Evolutionary conservation across 2,888 invertebrate species (phyloP).

Genomic region (Patella depressa): DNA sequence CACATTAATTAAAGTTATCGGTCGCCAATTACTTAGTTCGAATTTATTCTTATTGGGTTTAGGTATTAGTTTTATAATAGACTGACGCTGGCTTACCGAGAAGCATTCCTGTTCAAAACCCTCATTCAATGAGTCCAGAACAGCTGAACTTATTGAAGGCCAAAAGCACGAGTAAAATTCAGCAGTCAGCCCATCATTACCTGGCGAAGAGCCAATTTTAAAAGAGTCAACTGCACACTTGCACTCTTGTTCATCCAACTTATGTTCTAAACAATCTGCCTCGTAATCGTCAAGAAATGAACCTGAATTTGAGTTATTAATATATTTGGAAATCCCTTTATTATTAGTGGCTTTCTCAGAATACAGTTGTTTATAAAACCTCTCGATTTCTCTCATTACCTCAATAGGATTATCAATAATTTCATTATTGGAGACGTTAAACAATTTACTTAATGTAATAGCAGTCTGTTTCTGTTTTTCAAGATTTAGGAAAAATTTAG

Average conservation of each 20-base stretch:
- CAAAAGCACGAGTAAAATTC: slow-evolving; percentile 2
- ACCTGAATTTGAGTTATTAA: background rate
- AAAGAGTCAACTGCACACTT: background rate
- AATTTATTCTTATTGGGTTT: background rate
- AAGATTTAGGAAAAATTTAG: slow-evolving; percentile 70
- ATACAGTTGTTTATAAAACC: background rate
- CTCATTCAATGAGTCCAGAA: background rate
- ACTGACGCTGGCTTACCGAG: background rate
- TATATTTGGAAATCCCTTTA: background rate
- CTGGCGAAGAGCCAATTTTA: background rate
- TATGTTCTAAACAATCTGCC: background rate
- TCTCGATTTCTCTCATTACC: background rate
- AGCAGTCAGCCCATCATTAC: background rate
- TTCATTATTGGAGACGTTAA: background rate
- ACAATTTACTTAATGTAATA: background rate
- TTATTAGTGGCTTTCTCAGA: background rate
- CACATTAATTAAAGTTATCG: background rate
- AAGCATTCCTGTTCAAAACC: background rate
- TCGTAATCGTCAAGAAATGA: background rate
- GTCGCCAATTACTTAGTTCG: background rate
- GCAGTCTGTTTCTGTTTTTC: slow-evolving; percentile 17
- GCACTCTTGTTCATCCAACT: background rate
- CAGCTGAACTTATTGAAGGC: background rate
- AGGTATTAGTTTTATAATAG: background rate
- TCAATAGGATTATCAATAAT: background rate